Conservation (phyloP, 2,113 vertebrate species). For the Apeltes quadracus region DNA sequence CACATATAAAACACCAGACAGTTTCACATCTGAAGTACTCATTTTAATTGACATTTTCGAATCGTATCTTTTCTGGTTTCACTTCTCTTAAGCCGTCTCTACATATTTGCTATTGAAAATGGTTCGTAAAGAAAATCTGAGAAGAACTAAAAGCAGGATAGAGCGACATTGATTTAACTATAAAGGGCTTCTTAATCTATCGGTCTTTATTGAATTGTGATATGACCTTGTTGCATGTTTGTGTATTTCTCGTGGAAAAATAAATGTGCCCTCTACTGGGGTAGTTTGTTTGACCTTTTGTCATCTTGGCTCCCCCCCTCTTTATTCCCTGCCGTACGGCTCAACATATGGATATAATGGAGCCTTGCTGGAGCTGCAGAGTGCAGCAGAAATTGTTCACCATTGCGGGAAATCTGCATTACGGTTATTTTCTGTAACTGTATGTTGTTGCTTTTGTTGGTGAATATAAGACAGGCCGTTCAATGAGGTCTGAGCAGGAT, state of each 20-base stretch:
- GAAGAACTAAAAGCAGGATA: conserved; percentile 57
- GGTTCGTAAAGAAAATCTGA: conserved; percentile 46
- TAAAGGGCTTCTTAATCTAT: conserved; percentile 84
- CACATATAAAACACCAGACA: conserved; percentile 46
- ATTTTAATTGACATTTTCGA: conserved; percentile 52
- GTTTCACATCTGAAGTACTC: conserved; percentile 66
- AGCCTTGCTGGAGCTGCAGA: conserved; percentile 40
- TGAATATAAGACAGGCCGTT: conserved; percentile 4
- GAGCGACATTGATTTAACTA: conserved; percentile 76
- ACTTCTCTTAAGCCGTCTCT: conserved; percentile 49
- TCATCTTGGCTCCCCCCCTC: conserved; percentile 40
- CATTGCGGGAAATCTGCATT: conserved; percentile 55
- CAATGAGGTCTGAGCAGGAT: conserved; percentile 19
- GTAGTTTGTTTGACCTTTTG: conserved; percentile 71
- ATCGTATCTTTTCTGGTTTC: conserved; percentile 50
- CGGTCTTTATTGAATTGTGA: conserved; percentile 81
- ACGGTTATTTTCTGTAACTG: conserved; percentile 55
- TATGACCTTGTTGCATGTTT: conserved; percentile 86
- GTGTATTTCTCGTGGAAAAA: conserved; percentile 82
- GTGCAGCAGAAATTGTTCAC: conserved; percentile 42
- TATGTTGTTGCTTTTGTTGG: conserved; percentile 25
- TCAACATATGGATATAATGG: conserved; percentile 57
- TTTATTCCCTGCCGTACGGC: conserved; percentile 24
- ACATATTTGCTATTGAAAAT: conserved; percentile 55
- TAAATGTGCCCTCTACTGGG: conserved; percentile 78